A percentile compares a stretch with the other conserved stretches of the same genome.
phyloP scores from a whole-genome alignment of 2,888 invertebrate genomes.

The Epiblema foenella region DNA sequence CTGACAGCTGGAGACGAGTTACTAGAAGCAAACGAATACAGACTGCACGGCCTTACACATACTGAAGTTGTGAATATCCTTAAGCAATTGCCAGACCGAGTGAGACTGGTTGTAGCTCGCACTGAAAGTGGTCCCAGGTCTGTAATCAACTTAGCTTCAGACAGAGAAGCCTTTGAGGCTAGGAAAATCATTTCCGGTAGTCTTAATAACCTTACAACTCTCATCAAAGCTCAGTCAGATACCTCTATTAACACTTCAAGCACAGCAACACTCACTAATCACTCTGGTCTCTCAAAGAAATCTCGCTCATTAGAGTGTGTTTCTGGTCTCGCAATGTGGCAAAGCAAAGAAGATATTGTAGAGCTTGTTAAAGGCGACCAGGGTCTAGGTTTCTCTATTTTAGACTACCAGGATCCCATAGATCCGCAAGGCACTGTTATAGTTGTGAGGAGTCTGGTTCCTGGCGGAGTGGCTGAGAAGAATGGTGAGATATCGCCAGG shows the following conservation, averaged over 20 bases:
- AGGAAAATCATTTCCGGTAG: conserved; percentile 94
- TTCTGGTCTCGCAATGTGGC: conserved; percentile 98
- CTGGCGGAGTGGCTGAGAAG: conserved; percentile 98
- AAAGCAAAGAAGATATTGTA: conserved; percentile 95
- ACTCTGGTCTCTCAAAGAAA: conserved; percentile 87
- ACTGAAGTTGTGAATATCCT: conserved; percentile 98
- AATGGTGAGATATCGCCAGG: conserved; percentile 98
- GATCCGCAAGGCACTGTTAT: conserved; percentile 98
- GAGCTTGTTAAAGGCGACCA: conserved; percentile 96
- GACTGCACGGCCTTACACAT: conserved; percentile 96
- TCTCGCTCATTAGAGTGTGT: conserved; percentile 98
- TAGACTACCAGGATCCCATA: conserved; percentile 98
- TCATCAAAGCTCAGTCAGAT: conserved; percentile 98
- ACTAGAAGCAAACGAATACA: conserved; percentile 97
- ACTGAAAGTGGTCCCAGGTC: conserved; percentile 88
- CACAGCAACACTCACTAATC: conserved; percentile 91
- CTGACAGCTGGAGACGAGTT: conserved; percentile 98
- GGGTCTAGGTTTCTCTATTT: conserved; percentile 98
- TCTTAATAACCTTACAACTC: conserved; percentile 90
- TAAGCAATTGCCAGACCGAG: conserved; percentile 95
- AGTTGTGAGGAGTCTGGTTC: conserved; percentile 98
- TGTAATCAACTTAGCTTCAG: conserved; percentile 91
- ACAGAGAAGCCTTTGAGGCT: conserved; percentile 91
- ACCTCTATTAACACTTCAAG: conserved; percentile 95
- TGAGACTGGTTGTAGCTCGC: conserved; percentile 95